Evolutionary conservation across 2,888 invertebrate genomes (phyloP).

Genomic region (Neoitamus cyanurus): DNA sequence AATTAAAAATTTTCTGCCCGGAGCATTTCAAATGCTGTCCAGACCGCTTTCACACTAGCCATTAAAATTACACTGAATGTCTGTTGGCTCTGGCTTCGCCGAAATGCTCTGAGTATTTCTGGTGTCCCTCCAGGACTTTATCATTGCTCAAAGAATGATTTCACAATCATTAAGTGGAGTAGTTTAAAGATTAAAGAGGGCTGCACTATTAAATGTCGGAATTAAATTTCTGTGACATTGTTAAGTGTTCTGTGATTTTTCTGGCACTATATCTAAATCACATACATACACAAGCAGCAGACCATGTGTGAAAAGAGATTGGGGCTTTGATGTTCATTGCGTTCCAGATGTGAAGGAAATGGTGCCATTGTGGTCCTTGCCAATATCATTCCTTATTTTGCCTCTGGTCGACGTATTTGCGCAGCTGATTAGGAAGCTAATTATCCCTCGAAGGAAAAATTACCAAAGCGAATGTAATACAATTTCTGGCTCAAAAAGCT

Average conservation of each 20-base stretch:
- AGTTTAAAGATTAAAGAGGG: background rate
- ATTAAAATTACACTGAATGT: background rate
- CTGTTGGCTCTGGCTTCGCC: background rate
- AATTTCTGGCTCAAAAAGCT: background rate
- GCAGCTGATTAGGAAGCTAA: background rate
- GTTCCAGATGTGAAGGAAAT: background rate
- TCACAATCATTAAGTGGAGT: background rate
- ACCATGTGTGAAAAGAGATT: background rate
- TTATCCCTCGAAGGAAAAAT: background rate
- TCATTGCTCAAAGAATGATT: background rate
- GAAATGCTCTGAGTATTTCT: background rate
- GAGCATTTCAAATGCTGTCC: background rate
- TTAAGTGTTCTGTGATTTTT: background rate
- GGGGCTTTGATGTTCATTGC: background rate
- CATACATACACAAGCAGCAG: background rate
- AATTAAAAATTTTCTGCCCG: background rate
- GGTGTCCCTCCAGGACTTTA: background rate
- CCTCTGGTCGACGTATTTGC: background rate
- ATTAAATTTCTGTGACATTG: background rate
- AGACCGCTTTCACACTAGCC: background rate
- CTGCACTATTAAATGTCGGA: background rate
- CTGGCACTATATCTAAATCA: background rate
- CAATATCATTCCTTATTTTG: background rate
- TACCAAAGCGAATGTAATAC: background rate
- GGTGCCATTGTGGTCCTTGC: background rate